Percentiles rank a stretch among this genome's conserved stretches.
These are phyloP conservation scores for Thrips palmi DNA, from an alignment of 1,140 invertebrate genomes.

Conservation along the genomic window DNA sequence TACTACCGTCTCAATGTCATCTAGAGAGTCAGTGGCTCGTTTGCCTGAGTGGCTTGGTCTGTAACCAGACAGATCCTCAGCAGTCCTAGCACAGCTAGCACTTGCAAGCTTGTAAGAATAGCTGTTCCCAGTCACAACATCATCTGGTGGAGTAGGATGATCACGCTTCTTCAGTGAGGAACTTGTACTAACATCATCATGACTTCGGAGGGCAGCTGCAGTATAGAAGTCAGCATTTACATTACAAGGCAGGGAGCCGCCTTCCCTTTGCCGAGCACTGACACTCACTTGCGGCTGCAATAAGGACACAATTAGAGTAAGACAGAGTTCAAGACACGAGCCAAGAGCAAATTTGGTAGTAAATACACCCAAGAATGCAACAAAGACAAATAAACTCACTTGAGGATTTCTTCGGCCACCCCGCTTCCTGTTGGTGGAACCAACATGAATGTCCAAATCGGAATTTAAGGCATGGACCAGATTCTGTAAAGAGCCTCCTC, in stretches of 20 bases:
- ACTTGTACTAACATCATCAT: not conserved
- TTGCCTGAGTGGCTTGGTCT: too few species aligned
- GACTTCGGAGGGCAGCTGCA: not conserved
- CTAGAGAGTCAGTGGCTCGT: too few species aligned
- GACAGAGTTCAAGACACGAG: too few species aligned
- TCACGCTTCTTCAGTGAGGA: not conserved
- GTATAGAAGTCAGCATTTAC: conserved; percentile 35
- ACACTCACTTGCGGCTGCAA: too few species aligned
- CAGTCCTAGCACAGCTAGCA: too few species aligned
- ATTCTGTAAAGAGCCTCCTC: conserved; percentile 37
- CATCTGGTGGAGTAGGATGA: too few species aligned
- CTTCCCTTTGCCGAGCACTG: conserved; percentile 42
- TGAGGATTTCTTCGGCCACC: conserved; percentile 5
- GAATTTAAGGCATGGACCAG: conserved; percentile 19
- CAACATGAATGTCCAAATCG: not conserved
- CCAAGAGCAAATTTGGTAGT: not conserved
- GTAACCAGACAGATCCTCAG: too few species aligned
- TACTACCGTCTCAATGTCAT: too few species aligned
- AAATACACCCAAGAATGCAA: not conserved
- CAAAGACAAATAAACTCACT: not conserved
- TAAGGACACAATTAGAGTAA: too few species aligned
- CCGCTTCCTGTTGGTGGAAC: not conserved
- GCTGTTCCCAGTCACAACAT: too few species aligned
- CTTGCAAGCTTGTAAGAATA: too few species aligned
- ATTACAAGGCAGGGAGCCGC: conserved; percentile 39